phyloP scores from a whole-genome alignment of 2,888 invertebrate genomes.

The Melangyna quadrimaculata region DNA sequence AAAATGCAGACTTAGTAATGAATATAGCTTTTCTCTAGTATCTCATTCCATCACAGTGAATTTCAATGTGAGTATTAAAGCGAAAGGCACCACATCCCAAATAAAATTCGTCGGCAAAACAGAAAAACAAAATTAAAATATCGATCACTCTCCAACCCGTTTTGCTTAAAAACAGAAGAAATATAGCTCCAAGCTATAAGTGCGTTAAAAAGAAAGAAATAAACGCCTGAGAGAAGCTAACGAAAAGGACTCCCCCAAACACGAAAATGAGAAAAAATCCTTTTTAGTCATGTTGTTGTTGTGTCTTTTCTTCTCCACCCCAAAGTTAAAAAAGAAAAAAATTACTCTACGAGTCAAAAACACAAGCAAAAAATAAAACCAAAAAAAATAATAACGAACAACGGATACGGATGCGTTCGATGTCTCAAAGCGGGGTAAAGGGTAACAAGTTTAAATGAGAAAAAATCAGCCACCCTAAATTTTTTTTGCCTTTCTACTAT shows the following conservation, averaged over 20 bases:
- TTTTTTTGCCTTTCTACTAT: constrained; percentile 33
- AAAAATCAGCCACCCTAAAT: constrained; percentile 66
- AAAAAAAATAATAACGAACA: constrained; percentile 32
- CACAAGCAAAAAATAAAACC: constrained; percentile 61
- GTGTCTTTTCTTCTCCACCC: constrained; percentile 55
- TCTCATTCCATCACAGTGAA: constrained; percentile 52
- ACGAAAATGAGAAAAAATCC: constrained; percentile 62
- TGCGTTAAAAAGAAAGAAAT: constrained; percentile 55
- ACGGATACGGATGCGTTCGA: constrained; percentile 70
- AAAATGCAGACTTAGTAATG: not conserved
- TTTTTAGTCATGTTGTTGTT: constrained; percentile 63
- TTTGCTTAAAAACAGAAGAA: constrained; percentile 67
- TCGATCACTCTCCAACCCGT: constrained; percentile 80
- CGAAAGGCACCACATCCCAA: constrained; percentile 40
- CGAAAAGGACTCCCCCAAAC: constrained; percentile 59
- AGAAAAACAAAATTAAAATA: constrained; percentile 78
- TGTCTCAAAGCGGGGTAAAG: constrained; percentile 69
- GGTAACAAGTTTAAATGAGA: constrained; percentile 71
- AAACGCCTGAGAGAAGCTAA: constrained; percentile 66
- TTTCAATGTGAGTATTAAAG: constrained; percentile 44
- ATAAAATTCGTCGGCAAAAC: constrained; percentile 71
- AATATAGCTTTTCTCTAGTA: not conserved
- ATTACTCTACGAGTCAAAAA: constrained; percentile 61
- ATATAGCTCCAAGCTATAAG: constrained; percentile 61
- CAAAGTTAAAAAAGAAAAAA: constrained; percentile 55